Evolutionary conservation across 2,797 vertebrate species (phyloP), one percentile per base, ranked within the genome.

Genomic region (Botia kubotai): DNA sequence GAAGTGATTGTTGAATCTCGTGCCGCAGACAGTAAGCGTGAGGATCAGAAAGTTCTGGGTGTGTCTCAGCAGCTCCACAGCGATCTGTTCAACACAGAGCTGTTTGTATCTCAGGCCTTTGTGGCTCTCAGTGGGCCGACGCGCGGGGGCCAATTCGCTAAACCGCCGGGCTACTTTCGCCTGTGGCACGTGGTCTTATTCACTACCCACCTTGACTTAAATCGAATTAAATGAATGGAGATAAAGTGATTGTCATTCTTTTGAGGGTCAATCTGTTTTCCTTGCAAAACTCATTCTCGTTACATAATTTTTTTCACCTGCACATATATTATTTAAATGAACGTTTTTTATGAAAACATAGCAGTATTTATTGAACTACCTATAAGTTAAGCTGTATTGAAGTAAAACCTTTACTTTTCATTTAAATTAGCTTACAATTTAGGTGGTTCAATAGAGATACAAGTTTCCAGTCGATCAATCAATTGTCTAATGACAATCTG

Each of bases 1-100:
- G 80, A 84, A 83, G 65, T 74, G 75, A 83, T 87, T 82, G 70
- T 26, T 1, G 57, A 65, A 75, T 72, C 62, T 72, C 62, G 73
- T 75, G 63, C 80, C 71, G 74, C 63, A 57, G 69, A 70, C 74
- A 80, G 68, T 68, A 65, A 67, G 80, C 77, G 55, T 75, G 84
- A 77, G 55, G 77, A 85, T 29, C 84, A 39, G 81, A 81, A 71
- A 66, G 74, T 33, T 43, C n/a, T 3, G 73, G 76, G 70, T 39
- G 63, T 79, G 81, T 75, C 72, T 72, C 19, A 8, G 39, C 55
- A 17, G 63, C 19, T 57, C 19, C 63, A 70, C 11, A 14, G 23
- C 33, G 11, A 65, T 55, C 58, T 19, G 11, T 65, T 26, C 43
- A 52, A 65, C 16, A 63, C 8, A 50, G 53, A 70, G 53, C 36